Evolutionary conservation across 2,113 vertebrate species (phyloP).

Genomic region (Colaptes auratus): DNA sequence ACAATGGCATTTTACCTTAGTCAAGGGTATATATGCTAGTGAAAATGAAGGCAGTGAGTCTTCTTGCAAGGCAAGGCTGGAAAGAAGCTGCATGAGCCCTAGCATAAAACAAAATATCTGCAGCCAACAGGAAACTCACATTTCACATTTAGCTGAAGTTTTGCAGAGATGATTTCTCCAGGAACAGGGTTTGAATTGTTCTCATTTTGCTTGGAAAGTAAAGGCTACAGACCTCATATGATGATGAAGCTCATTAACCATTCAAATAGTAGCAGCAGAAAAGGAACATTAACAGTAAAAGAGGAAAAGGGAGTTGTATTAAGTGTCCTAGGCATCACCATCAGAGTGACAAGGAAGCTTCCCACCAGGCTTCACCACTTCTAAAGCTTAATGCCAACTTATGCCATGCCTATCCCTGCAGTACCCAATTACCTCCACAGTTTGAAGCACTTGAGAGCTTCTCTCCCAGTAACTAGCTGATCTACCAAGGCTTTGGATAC

Average conservation of each 20-base stretch:
- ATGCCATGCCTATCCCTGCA: neutral
- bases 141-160: neutral
- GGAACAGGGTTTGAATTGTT: neutral
- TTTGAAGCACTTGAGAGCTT: neutral
- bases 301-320: neutral
- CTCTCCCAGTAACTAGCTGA: neutral
- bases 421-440: neutral
- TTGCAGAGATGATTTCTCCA: neutral
- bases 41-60: neutral
- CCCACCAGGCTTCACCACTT: neutral
- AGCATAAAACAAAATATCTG: neutral
- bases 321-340: neutral
- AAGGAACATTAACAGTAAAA: neutral
- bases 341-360: neutral
- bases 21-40: neutral
- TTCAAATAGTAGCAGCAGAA: neutral
- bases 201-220: conserved; percentile 8
- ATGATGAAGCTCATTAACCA: neutral
- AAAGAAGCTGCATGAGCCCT: neutral
- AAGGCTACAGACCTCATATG: neutral
- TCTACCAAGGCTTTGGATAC: neutral
- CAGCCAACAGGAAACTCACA: neutral
- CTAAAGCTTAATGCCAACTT: neutral
- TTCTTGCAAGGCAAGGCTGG: neutral
- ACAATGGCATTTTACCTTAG: neutral